A percentile compares a stretch with the other conserved stretches of the same genome.
These are phyloP conservation scores for Syngnathus floridae DNA, from an alignment of 2,113 vertebrate genomes.

Conservation along the genomic window DNA sequence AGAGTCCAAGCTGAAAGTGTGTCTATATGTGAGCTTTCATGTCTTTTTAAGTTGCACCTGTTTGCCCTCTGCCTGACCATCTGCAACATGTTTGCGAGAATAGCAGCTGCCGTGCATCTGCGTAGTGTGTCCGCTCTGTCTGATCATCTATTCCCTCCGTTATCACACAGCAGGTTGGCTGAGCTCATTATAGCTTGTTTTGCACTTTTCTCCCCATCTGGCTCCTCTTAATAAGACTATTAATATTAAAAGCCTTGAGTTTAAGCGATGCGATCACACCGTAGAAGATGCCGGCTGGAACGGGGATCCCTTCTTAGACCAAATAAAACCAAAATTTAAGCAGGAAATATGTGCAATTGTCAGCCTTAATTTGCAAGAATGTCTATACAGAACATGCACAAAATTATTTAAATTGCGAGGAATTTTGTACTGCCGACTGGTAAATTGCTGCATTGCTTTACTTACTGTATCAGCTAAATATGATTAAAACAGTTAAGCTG, in stretches of 20 bases:
- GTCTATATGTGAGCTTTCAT: neutral
- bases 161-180: constrained; percentile 51
- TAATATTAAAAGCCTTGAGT: constrained; percentile 54
- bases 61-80: constrained; percentile 10
- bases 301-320: constrained; percentile 12
- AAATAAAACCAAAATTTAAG: constrained; percentile 13
- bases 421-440: constrained; percentile 6
- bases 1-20: neutral
- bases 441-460: neutral
- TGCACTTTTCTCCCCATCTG: constrained; percentile 61
- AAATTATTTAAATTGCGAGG: constrained; percentile 12
- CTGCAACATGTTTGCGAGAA: constrained; percentile 13
- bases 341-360: constrained; percentile 11
- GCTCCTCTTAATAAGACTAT: constrained; percentile 59
- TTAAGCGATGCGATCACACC: constrained; percentile 18
- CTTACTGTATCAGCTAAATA: constrained; percentile 6
- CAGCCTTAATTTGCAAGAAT: constrained; percentile 14
- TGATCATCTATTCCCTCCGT: constrained; percentile 61
- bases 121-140: constrained; percentile 45
- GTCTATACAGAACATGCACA: constrained; percentile 19
- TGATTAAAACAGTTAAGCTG: constrained; percentile 11
- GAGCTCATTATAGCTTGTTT: constrained; percentile 71
- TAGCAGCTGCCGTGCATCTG: constrained; percentile 60
- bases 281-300: constrained; percentile 17
- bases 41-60: constrained; percentile 15